Evolutionary conservation across 37 sponge, comb jelly and placozoan species (phyloP).

Genomic region (Beroe ovata): DNA sequence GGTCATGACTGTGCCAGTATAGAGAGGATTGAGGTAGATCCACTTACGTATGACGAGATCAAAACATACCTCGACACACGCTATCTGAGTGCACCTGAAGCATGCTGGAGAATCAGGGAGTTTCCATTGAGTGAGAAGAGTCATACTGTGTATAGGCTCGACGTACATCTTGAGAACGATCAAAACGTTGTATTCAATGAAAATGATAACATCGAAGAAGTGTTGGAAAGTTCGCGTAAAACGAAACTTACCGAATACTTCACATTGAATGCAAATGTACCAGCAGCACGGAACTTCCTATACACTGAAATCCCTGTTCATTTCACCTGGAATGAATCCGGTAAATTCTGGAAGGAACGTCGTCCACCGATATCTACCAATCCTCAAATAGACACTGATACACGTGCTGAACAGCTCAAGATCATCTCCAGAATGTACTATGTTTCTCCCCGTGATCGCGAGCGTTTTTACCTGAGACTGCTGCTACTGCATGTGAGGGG

Average conservation of each 20-base stretch:
- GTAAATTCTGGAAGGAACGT: background rate
- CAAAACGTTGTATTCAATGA: background rate
- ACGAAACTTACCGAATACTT: conserved; percentile 23
- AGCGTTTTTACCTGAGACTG: conserved; percentile 1
- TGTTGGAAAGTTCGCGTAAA: background rate
- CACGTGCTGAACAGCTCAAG: background rate
- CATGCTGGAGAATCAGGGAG: conserved; percentile 14
- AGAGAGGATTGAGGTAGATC: background rate
- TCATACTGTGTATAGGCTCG: conserved; percentile 2
- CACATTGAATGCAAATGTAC: background rate
- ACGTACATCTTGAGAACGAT: background rate
- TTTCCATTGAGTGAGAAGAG: background rate
- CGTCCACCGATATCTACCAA: too few species aligned
- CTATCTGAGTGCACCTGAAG: conserved; percentile 45
- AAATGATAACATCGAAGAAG: background rate
- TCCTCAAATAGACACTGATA: too few species aligned
- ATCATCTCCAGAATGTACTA: conserved; percentile 13
- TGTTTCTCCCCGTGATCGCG: background rate
- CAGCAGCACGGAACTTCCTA: background rate
- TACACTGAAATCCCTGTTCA: conserved; percentile 15
- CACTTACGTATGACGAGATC: conserved; percentile 3
- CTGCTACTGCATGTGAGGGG: conserved; percentile 23
- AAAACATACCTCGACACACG: background rate
- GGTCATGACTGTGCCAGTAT: conserved; percentile 12
- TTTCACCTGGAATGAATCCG: background rate